phyloP scores from a whole-genome alignment of 1,140 invertebrate genomes.

The Formica selysi region DNA sequence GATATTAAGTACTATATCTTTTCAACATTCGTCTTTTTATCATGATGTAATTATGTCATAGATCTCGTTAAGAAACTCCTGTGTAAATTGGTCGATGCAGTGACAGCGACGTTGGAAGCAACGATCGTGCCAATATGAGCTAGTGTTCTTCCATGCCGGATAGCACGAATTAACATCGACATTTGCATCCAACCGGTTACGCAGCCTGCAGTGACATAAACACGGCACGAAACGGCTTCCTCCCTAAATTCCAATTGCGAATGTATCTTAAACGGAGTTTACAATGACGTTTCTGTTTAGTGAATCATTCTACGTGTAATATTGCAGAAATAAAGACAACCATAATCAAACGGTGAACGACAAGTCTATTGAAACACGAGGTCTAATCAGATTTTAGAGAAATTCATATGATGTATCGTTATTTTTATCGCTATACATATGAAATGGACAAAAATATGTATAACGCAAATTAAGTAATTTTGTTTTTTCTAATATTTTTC shows the following conservation, averaged over 20 bases:
- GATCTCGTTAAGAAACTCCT: constrained; percentile 5
- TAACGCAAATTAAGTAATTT: background rate
- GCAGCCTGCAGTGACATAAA: constrained; percentile 44
- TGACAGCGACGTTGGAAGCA: constrained; percentile 2
- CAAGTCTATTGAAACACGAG: constrained; percentile 1
- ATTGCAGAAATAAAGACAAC: constrained; percentile 29
- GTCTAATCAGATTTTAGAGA: background rate
- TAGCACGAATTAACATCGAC: constrained; percentile 55
- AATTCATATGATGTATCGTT: background rate
- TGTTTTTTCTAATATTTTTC: constrained; percentile 1
- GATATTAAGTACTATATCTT: background rate
- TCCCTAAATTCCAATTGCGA: constrained; percentile 1
- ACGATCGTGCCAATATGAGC: constrained; percentile 48
- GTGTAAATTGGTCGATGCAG: constrained; percentile 32
- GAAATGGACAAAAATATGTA: background rate
- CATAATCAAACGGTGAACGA: background rate
- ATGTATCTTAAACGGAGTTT: background rate
- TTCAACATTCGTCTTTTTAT: background rate
- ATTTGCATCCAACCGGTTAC: constrained; percentile 58
- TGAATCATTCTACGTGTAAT: background rate
- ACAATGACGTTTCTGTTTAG: constrained; percentile 15
- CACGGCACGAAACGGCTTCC: constrained; percentile 21
- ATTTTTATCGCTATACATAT: background rate
- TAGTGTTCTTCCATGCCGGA: constrained; percentile 48
- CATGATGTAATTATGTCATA: background rate